These are phyloP conservation scores for Drosophila lini DNA, from an alignment of 1,140 invertebrate species.

Conservation along the genomic window DNA sequence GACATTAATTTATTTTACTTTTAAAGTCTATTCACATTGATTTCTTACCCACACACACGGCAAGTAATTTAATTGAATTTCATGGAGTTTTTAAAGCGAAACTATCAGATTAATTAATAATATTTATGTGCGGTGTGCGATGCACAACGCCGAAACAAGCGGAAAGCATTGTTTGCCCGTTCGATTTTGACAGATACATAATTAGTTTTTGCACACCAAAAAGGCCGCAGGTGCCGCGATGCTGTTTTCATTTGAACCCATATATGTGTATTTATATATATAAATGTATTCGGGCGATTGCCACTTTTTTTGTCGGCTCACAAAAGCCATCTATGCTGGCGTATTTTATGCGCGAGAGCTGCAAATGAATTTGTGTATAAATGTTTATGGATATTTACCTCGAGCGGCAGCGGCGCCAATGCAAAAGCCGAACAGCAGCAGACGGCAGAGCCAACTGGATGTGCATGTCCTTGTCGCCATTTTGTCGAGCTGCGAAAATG, in stretches of 20 bases:
- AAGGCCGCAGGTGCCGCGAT: conserved; percentile 46
- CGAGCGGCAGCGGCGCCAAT: conserved; percentile 71
- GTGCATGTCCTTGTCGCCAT: conserved; percentile 68
- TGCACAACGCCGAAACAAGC: conserved; percentile 25
- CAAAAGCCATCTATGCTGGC: conserved; percentile 19
- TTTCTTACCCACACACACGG: background rate
- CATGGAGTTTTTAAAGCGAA: conserved; percentile 31
- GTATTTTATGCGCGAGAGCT: conserved; percentile 24
- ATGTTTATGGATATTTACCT: conserved; percentile 71
- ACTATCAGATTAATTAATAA: conserved; percentile 57
- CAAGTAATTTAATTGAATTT: conserved; percentile 35
- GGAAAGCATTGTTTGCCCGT: conserved; percentile 44
- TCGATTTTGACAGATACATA: conserved; percentile 74
- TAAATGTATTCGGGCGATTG: conserved; percentile 13
- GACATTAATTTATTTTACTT: background rate
- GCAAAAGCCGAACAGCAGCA: conserved; percentile 59
- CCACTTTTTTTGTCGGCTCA: conserved; percentile 7
- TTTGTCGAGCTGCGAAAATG: conserved; percentile 75
- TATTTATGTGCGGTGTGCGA: conserved; percentile 46
- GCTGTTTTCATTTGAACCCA: conserved; percentile 40
- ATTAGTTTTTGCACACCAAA: conserved; percentile 64
- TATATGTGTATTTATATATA: background rate
- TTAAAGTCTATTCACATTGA: background rate
- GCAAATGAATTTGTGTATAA: conserved; percentile 43
- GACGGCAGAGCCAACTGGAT: conserved; percentile 57